phyloP scores from a whole-genome alignment of 2,888 invertebrate species.

The Stenotaenia linearis region DNA sequence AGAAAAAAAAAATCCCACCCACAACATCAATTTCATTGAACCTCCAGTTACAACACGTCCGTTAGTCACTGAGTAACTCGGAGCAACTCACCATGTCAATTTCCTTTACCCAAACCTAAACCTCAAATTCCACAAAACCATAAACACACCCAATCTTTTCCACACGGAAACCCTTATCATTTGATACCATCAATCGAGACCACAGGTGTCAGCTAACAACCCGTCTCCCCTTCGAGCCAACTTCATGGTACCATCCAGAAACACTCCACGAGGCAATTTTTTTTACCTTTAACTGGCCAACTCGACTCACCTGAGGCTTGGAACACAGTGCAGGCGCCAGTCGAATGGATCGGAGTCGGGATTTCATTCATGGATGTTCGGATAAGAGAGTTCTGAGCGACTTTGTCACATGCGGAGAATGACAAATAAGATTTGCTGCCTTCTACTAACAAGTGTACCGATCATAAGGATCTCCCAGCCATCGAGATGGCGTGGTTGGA shows the following conservation, averaged over 20 bases:
- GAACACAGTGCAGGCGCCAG: background rate
- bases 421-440: background rate
- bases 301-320: background rate
- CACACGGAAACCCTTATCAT: background rate
- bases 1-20: background rate
- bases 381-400: background rate
- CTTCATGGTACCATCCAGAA: background rate
- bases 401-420: background rate
- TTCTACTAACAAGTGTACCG: background rate
- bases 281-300: background rate
- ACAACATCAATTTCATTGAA: background rate
- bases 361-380: background rate
- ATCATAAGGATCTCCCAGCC: background rate
- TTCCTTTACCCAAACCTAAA: background rate
- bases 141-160: background rate
- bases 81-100: background rate
- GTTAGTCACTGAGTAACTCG: background rate
- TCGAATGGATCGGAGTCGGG: background rate
- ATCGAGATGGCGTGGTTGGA: constrained; percentile 7
- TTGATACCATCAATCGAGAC: background rate
- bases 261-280: background rate
- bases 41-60: background rate
- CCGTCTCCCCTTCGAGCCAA: background rate
- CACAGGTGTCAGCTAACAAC: background rate
- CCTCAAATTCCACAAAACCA: background rate